A percentile compares a stretch with the other conserved stretches of the same genome.
These are phyloP conservation scores for Microplitis deprimator DNA, from an alignment of 2,888 invertebrate genomes.

Conservation along the genomic window DNA sequence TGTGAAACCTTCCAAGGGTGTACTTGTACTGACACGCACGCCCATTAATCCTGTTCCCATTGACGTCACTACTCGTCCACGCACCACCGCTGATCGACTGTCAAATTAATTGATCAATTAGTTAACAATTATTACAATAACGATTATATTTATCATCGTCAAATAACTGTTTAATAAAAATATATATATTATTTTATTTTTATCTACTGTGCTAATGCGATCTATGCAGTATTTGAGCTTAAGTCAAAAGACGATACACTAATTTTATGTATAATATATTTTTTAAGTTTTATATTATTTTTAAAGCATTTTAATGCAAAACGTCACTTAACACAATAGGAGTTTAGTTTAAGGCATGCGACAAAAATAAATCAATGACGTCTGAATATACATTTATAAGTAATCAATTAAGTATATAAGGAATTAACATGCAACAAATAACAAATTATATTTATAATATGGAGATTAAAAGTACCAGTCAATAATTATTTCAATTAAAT, in stretches of 20 bases:
- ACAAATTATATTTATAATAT: not conserved
- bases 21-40: slow-evolving; percentile 94
- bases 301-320: slow-evolving; percentile 74
- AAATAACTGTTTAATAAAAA: no score
- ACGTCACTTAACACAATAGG: slow-evolving; percentile 78
- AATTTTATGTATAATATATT: slow-evolving; percentile 8
- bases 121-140: not conserved
- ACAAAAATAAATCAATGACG: no score
- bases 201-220: no score
- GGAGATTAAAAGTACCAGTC: no score
- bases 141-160: no score
- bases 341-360: slow-evolving; percentile 49
- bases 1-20: slow-evolving; percentile 96
- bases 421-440: slow-evolving; percentile 71
- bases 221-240: no score
- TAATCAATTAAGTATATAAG: slow-evolving; percentile 53
- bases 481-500: no score
- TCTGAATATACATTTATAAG: no score
- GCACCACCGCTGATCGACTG: slow-evolving; percentile 97
- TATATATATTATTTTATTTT: no score
- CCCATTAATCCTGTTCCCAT: slow-evolving; percentile 96
- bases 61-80: slow-evolving; percentile 93
- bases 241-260: slow-evolving; percentile 25
- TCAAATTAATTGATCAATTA: slow-evolving; percentile 51
- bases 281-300: slow-evolving; percentile 20